Conservation (phyloP, 2,113 vertebrate genomes). For the Crotalus horridus region DNA sequence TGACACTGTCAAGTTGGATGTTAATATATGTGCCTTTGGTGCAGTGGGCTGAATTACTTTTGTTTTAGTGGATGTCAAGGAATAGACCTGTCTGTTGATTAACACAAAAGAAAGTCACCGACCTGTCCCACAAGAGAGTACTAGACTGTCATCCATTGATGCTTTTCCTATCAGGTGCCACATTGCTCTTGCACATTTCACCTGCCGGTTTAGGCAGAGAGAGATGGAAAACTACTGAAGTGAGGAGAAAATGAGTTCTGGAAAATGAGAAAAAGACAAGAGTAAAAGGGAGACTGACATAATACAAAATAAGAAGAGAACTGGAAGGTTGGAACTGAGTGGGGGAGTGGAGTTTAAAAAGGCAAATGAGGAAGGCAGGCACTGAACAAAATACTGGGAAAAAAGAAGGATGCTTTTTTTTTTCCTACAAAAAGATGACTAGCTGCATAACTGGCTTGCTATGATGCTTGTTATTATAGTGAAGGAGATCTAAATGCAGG, state of each 20-base stretch:
- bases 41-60: background rate
- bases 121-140: background rate
- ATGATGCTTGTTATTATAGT: background rate
- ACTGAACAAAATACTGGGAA: background rate
- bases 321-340: constrained; percentile 21
- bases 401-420: background rate
- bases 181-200: constrained; percentile 18
- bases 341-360: constrained; percentile 17
- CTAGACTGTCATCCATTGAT: constrained; percentile 8
- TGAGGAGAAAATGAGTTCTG: constrained; percentile 42
- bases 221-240: constrained; percentile 33
- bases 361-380: background rate
- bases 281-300: constrained; percentile 30
- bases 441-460: background rate
- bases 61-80: background rate
- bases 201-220: constrained; percentile 28
- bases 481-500: background rate
- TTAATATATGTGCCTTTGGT: background rate
- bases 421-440: background rate
- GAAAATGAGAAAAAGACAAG: constrained; percentile 24
- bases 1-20: background rate
- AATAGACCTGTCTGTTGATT: background rate
- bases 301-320: constrained; percentile 46
- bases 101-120: background rate
- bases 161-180: constrained; percentile 36